Conservation (phyloP, 2,113 vertebrate genomes). For the Hydrolagus affinis region DNA sequence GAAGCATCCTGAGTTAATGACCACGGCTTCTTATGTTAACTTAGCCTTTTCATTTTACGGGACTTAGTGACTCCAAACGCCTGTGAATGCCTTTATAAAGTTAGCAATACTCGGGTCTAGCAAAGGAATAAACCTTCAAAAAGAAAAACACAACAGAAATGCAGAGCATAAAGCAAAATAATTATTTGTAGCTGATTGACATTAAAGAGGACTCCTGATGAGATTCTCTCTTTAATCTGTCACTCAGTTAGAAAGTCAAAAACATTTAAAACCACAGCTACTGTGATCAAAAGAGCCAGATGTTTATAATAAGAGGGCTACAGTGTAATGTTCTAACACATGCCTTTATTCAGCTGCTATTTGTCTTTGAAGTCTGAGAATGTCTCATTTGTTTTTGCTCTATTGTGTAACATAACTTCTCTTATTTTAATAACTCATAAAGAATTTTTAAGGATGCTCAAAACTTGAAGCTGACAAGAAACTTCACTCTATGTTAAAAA, state of each 20-base stretch:
- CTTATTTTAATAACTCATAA: not conserved
- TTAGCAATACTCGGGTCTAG: not conserved
- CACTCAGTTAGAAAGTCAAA: conserved; percentile 19
- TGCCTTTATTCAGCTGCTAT: not conserved
- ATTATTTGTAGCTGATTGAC: not conserved
- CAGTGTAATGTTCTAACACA: not conserved
- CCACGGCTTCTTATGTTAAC: not conserved
- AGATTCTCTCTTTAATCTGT: not conserved
- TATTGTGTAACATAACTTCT: not conserved
- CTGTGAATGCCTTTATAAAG: not conserved
- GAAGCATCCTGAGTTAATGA: not conserved
- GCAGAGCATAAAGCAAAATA: not conserved
- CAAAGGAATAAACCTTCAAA: not conserved
- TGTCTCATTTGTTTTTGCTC: not conserved
- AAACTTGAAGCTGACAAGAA: not conserved
- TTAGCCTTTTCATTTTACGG: not conserved
- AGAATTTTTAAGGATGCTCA: not conserved
- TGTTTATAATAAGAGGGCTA: not conserved
- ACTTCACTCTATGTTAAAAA: not conserved
- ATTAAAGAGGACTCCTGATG: not conserved
- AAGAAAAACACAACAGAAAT: not conserved
- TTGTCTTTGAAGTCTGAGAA: conserved; percentile 10
- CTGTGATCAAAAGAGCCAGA: not conserved
- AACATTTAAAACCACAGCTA: not conserved
- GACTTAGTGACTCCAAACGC: not conserved